phyloP scores from a whole-genome alignment of 2,888 invertebrate genomes.

The Halictus ligatus region DNA sequence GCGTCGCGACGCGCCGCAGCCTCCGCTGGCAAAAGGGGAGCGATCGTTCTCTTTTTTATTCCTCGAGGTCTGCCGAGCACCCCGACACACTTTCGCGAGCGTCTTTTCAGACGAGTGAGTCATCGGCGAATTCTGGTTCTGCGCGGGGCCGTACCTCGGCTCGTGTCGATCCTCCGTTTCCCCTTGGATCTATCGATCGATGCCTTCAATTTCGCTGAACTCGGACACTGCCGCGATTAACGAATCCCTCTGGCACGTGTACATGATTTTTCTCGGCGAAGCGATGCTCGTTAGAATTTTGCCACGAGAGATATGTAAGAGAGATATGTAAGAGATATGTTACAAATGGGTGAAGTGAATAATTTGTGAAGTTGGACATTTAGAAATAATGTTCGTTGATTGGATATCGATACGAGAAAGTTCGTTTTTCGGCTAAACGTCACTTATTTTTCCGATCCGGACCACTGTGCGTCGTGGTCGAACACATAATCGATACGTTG shows the following conservation, averaged over 20 bases:
- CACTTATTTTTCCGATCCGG: too few species aligned
- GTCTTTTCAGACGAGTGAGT: slow-evolving; percentile 32
- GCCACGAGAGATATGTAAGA: too few species aligned
- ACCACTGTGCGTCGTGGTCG: too few species aligned
- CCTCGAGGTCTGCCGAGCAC: slow-evolving; percentile 18
- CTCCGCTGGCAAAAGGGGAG: slow-evolving; percentile 3
- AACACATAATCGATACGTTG: background rate
- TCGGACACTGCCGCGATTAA: background rate
- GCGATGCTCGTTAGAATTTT: background rate
- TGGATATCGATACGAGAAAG: too few species aligned
- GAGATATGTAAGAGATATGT: too few species aligned
- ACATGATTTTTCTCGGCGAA: background rate
- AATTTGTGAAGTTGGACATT: too few species aligned
- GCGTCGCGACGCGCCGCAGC: slow-evolving; percentile 44
- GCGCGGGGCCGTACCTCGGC: background rate
- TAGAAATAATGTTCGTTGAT: too few species aligned
- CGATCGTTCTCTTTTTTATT: slow-evolving; percentile 24
- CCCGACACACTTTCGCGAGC: slow-evolving; percentile 41
- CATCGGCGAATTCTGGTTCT: slow-evolving; percentile 36
- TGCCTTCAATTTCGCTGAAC: background rate
- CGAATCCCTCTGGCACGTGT: background rate
- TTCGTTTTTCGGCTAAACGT: too few species aligned
- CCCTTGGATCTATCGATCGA: background rate
- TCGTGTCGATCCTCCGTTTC: background rate
- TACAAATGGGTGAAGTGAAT: too few species aligned